Conservation (phyloP, 2,113 vertebrate species). For the Miniopterus natalensis region DNA sequence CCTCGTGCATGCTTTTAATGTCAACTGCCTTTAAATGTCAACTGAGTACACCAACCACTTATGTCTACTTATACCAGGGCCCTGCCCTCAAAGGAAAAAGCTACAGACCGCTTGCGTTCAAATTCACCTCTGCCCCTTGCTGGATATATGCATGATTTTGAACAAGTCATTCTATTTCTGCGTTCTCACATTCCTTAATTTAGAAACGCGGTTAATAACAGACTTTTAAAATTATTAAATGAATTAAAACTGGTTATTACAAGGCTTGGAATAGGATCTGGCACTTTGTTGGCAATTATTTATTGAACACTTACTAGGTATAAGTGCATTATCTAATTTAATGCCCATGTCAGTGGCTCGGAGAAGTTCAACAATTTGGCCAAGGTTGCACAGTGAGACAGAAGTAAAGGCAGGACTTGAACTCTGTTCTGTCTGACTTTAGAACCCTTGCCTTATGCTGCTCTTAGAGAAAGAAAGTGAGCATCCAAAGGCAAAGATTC, state of each 20-base stretch:
- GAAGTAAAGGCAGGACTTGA: slow-evolving; percentile 6
- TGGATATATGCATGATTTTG: not conserved
- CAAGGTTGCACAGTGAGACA: not conserved
- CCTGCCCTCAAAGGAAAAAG: not conserved
- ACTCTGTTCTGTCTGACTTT: not conserved
- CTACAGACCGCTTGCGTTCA: not conserved
- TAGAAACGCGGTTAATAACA: not conserved
- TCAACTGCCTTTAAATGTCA: slow-evolving; percentile 12
- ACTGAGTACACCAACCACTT: not conserved
- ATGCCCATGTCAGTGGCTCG: not conserved
- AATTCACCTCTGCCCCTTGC: not conserved
- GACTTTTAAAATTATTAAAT: slow-evolving; percentile 25
- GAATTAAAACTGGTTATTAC: not conserved
- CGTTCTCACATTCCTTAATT: slow-evolving; percentile 14
- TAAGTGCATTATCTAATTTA: not conserved
- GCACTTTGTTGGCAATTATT: not conserved
- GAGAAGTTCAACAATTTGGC: not conserved
- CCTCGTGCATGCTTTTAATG: not conserved
- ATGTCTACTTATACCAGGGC: not conserved
- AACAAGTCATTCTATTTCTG: not conserved
- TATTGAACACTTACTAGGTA: not conserved
- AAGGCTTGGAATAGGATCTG: slow-evolving; percentile 33
- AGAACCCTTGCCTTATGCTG: not conserved
- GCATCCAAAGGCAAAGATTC: not conserved
- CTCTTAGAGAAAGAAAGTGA: slow-evolving; percentile 25